These are phyloP conservation scores for Isotomurus palustris DNA, from an alignment of 2,888 invertebrate species.

Conservation along the genomic window DNA sequence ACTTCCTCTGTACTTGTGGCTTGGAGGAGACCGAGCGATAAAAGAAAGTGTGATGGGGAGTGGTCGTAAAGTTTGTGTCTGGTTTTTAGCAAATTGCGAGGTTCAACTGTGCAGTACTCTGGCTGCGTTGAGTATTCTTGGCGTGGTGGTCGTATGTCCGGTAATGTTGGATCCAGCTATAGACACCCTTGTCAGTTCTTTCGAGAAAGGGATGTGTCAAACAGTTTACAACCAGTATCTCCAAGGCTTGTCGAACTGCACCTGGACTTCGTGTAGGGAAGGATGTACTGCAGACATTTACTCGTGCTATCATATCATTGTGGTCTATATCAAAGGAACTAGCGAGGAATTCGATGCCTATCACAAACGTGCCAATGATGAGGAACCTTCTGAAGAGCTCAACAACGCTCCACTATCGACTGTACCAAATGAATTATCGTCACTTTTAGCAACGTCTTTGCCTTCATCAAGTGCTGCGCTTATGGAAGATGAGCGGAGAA, in stretches of 20 bases:
- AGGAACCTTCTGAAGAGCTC: no score
- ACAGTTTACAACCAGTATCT: constrained; percentile 41
- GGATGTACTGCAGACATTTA: constrained; percentile 48
- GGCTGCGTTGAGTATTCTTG: constrained; percentile 45
- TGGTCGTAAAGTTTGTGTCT: constrained; percentile 43
- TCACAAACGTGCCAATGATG: constrained; percentile 25
- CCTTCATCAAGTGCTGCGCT: constrained; percentile 37
- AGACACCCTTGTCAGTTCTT: constrained; percentile 45
- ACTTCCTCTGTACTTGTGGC: no score
- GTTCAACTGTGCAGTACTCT: constrained; percentile 46
- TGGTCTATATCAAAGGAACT: constrained; percentile 41
- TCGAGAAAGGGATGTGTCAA: constrained; percentile 45
- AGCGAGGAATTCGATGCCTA: constrained; percentile 25
- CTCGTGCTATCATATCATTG: constrained; percentile 47
- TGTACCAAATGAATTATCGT: not conserved
- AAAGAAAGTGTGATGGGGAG: constrained; percentile 37
- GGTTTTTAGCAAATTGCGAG: constrained; percentile 47
- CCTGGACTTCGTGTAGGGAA: constrained; percentile 49
- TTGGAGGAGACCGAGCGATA: no score
- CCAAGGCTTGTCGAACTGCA: constrained; percentile 47
- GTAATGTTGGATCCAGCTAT: constrained; percentile 47
- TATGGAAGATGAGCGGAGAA: constrained; percentile 20
- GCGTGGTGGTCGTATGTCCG: constrained; percentile 46
- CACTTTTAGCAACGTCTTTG: constrained; percentile 19
- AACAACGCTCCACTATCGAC: constrained; percentile 9